Evolutionary conservation across 2,113 vertebrate species (phyloP), one percentile per base, ranked within the genome.

Genomic region (Amia ocellicauda): DNA sequence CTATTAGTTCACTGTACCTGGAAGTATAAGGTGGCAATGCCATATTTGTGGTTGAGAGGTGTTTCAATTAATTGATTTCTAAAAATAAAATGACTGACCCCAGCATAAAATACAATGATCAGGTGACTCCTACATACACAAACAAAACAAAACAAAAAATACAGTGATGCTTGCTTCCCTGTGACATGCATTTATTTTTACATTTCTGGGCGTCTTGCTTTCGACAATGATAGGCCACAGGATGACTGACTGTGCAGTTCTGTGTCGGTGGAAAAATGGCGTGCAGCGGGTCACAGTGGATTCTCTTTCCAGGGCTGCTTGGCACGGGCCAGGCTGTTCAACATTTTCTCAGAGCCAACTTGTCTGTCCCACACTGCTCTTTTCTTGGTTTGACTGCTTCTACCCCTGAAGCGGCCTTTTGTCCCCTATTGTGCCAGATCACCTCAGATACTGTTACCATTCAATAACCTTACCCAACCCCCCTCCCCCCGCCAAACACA

Each of bases 391-490:
- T 13, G 16, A 23, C 43, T 62, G 55, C 63, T 31, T 27, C 52
- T 45, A 20, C 59, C 8, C 45, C 63, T 22, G 47, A 54, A 54
- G 51, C 51, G 22, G 42, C 29, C 42, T 10, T 7, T 23, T 52
- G 41, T 24, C 57, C 54, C 49, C 28, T 62, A 54, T 54, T 54
- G 51, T 54, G 69, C 63, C 58, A 70, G 75, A 70, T 71, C 67
- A 62, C 40, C 60, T 66, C 63, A 58, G 75, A 75, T 82, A 73
- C 68, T 53, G 19, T 85, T 80, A 79, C 75, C 2, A 52, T 56
- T 58, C 55, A 42, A 69, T 63, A 76, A 56, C 51, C 26, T 73
- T 67, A 72, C 66, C 74, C 78, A 79, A 81, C 63, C 71, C 51
- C 8, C 22, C 22, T 23, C 51, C 51, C 51, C 51, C 51, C 51